phyloP scores from a whole-genome alignment of 2,797 vertebrate species.

The Potorous gilbertii region DNA sequence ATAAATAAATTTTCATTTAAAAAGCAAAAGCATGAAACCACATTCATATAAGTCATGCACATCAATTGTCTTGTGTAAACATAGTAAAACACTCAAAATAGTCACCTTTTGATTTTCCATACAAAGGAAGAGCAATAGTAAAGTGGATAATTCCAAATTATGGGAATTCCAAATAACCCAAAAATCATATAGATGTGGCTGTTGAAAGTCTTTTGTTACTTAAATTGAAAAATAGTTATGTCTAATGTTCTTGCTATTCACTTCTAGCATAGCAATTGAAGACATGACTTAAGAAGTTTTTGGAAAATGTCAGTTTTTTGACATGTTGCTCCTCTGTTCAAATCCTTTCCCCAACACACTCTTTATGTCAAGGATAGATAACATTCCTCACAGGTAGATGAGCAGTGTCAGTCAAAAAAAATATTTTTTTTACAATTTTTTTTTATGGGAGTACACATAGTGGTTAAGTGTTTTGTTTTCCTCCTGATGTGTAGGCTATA shows the following conservation, averaged over 20 bases:
- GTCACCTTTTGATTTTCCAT: slow-evolving; percentile 20
- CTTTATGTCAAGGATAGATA: background rate
- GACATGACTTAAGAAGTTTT: background rate
- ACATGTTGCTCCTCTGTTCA: background rate
- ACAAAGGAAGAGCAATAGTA: slow-evolving; percentile 20
- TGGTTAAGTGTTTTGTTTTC: slow-evolving; percentile 25
- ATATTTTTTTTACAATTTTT: background rate
- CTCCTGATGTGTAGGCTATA: background rate
- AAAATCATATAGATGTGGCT: background rate
- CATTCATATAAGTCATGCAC: background rate
- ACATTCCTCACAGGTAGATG: slow-evolving; percentile 24
- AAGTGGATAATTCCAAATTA: background rate
- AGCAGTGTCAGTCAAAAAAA: background rate
- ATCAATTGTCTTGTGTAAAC: background rate
- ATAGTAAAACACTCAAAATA: slow-evolving; percentile 9
- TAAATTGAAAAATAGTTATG: background rate
- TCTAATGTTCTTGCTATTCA: background rate
- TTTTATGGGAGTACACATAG: background rate
- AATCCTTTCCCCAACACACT: background rate
- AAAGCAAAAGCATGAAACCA: background rate
- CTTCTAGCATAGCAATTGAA: background rate
- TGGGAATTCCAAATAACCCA: slow-evolving; percentile 1
- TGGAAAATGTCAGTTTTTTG: background rate
- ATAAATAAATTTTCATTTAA: background rate
- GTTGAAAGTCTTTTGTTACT: background rate